Conservation (phyloP, 2,797 vertebrate genomes). For the Poecilia velifera region DNA sequence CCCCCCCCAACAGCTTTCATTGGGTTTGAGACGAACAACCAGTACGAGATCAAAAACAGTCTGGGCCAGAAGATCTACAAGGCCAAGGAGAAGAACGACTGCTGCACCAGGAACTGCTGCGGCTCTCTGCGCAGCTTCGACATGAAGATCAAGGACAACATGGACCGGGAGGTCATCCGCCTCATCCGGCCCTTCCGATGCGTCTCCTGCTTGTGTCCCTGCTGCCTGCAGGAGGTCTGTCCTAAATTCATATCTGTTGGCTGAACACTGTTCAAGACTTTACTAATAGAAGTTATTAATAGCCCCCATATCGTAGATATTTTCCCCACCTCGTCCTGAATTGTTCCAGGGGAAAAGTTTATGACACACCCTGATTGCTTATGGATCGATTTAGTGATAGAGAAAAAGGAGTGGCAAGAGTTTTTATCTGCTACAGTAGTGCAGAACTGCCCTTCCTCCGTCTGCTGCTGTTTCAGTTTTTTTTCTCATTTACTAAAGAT, state of each 20-base stretch:
- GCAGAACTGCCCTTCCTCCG: not conserved
- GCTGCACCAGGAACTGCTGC: slow-evolving; percentile 90
- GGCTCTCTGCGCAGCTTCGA: slow-evolving; percentile 88
- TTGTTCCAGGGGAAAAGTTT: not conserved
- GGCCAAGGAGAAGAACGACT: slow-evolving; percentile 89
- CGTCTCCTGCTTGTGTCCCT: slow-evolving; percentile 88
- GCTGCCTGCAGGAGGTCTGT: slow-evolving; percentile 88
- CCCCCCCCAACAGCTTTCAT: slow-evolving; percentile 78
- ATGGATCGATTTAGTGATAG: not conserved
- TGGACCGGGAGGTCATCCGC: slow-evolving; percentile 86
- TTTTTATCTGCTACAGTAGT: not conserved
- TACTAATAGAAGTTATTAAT: not conserved
- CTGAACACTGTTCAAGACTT: not conserved
- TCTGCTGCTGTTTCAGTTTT: not conserved
- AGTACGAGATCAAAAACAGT: slow-evolving; percentile 89
- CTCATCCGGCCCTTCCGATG: slow-evolving; percentile 88
- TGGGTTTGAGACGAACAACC: slow-evolving; percentile 88
- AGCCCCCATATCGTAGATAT: not conserved
- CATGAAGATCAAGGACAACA: slow-evolving; percentile 87
- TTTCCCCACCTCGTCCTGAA: slow-evolving; percentile 3
- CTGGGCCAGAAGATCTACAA: slow-evolving; percentile 87
- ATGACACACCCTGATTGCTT: not conserved
- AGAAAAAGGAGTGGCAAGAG: not conserved
- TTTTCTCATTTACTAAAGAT: not conserved
- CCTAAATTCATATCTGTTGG: not conserved